A percentile compares a stretch with the other conserved stretches of the same genome.
Evolutionary conservation across 2,888 invertebrate species (phyloP).

Genomic region (Therioaphis trifolii): DNA sequence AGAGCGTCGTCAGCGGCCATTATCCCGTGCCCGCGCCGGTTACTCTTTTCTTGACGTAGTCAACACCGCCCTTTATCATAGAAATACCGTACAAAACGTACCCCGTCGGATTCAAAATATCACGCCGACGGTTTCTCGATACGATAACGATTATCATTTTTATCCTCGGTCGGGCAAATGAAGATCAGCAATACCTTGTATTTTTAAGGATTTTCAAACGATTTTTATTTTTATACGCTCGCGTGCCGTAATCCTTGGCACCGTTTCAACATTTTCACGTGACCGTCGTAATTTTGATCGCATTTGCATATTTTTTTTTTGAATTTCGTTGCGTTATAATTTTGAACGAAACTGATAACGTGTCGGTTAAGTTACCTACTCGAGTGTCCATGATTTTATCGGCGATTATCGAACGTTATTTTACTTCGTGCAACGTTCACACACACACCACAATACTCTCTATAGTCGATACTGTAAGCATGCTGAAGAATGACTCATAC

Average conservation of each 20-base stretch:
- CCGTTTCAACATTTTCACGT: constrained; percentile 5
- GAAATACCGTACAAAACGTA: too few relatives aligned
- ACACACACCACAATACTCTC: too few relatives aligned
- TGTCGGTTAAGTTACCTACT: not conserved
- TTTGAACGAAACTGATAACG: not conserved
- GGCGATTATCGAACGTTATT: not conserved
- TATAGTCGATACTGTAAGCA: too few relatives aligned
- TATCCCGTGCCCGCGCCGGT: too few relatives aligned
- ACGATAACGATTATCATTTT: too few relatives aligned
- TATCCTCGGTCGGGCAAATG: too few relatives aligned
- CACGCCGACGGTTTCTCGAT: too few relatives aligned
- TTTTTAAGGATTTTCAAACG: not conserved
- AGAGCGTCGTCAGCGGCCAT: too few relatives aligned
- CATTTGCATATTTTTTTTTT: not conserved
- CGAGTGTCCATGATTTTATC: not conserved
- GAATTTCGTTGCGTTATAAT: not conserved
- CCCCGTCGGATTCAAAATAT: too few relatives aligned
- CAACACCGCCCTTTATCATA: too few relatives aligned
- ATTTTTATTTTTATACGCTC: constrained; percentile 18
- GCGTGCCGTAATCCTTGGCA: not conserved
- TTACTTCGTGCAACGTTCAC: not conserved
- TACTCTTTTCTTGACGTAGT: too few relatives aligned
- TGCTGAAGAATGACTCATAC: constrained; percentile 10
- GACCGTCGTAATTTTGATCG: not conserved
- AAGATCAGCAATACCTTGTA: too few relatives aligned